A percentile compares a stretch with the other conserved stretches of the same genome.
Evolutionary conservation across 2,797 vertebrate genomes (phyloP).

Genomic region (Chaenodraco wilsoni): DNA sequence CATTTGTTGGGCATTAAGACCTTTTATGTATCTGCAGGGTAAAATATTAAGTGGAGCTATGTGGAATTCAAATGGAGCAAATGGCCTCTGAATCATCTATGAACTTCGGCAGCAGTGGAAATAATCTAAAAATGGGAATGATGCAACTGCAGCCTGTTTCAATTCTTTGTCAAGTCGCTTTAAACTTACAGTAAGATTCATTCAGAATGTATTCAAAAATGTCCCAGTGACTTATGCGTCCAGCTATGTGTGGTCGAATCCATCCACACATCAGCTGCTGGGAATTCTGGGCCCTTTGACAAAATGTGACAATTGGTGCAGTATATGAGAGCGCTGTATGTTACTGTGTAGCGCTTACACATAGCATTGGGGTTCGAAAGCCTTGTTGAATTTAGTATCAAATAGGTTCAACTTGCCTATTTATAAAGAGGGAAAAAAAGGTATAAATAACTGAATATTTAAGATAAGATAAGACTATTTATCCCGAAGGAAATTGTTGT

Average conservation of each 20-base stretch:
- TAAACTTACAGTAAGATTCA: conserved; percentile 34
- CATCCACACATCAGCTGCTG: conserved; percentile 58
- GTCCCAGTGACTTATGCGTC: conserved; percentile 57
- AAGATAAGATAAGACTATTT: too few species aligned
- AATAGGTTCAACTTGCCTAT: not conserved
- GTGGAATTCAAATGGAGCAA: conserved; percentile 18
- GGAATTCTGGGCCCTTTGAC: conserved; percentile 62
- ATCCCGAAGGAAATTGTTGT: too few species aligned
- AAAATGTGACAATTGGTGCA: conserved; percentile 61
- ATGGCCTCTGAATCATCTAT: conserved; percentile 19
- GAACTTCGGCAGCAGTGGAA: conserved; percentile 13
- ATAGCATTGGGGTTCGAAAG: not conserved
- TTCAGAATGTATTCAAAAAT: conserved; percentile 37
- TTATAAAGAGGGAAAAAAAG: not conserved
- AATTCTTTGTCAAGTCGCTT: conserved; percentile 19
- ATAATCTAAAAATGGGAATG: conserved; percentile 33
- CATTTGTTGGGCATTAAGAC: not conserved
- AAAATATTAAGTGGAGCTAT: not conserved
- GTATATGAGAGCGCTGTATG: conserved; percentile 42
- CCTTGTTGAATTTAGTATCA: not conserved
- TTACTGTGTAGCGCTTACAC: conserved; percentile 19
- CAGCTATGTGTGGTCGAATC: conserved; percentile 61
- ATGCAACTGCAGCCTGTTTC: conserved; percentile 25
- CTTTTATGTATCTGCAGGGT: not conserved
- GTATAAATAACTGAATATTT: not conserved